phyloP scores from a whole-genome alignment of 2,113 vertebrate species.

The Motacilla alba region DNA sequence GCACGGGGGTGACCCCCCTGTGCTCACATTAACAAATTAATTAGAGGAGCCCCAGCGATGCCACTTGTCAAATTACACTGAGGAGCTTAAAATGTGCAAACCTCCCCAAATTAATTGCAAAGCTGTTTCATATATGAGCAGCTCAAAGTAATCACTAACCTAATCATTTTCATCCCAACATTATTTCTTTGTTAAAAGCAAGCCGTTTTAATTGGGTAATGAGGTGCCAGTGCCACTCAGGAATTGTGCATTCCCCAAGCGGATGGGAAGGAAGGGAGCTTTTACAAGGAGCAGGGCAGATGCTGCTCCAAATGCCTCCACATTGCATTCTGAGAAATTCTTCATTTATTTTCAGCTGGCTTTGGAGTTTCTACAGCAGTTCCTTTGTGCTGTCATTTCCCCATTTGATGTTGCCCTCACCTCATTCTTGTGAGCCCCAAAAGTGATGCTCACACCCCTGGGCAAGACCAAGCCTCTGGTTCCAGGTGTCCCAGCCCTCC shows the following conservation, averaged over 20 bases:
- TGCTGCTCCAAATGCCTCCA: background rate
- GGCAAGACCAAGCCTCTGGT: background rate
- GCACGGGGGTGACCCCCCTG: background rate
- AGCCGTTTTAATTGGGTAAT: slow-evolving; percentile 33
- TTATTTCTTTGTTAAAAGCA: slow-evolving; percentile 14
- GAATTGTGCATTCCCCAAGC: background rate
- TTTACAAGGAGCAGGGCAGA: background rate
- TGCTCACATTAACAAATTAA: background rate
- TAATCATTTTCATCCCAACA: background rate
- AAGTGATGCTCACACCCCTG: background rate
- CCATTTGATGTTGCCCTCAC: background rate
- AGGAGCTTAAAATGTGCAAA: background rate
- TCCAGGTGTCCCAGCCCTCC: background rate
- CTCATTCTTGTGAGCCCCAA: background rate
- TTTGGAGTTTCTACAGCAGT: background rate
- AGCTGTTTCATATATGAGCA: background rate
- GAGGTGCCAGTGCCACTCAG: background rate
- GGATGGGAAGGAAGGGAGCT: background rate
- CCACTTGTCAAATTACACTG: background rate
- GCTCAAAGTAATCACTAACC: slow-evolving; percentile 35
- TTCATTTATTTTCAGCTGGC: background rate
- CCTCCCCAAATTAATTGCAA: slow-evolving; percentile 11
- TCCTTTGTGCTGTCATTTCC: background rate
- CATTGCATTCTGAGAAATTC: background rate
- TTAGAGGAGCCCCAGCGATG: background rate